These are phyloP conservation scores for Cataglyphis albicans DNA, from an alignment of 2,888 invertebrate species.

Conservation along the genomic window DNA sequence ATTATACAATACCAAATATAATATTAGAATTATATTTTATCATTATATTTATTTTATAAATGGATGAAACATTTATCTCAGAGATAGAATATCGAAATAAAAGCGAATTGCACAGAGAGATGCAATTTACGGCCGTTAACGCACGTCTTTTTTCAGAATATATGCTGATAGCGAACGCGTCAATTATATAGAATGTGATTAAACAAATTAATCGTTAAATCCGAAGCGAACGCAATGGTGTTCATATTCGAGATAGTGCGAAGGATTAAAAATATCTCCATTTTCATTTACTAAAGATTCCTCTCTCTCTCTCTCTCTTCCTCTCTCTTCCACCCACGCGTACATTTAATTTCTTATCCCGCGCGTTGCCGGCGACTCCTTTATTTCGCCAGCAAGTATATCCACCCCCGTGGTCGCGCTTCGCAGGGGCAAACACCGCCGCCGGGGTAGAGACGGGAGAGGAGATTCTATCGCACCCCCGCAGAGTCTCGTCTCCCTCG, in stretches of 20 bases:
- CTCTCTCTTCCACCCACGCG: slow-evolving; percentile 66
- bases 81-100: not conserved
- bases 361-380: slow-evolving; percentile 21
- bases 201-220: not conserved
- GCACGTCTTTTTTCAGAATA: not conserved
- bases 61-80: not conserved
- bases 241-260: not conserved
- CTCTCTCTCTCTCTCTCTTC: slow-evolving; percentile 17
- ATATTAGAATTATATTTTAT: slow-evolving; percentile 4
- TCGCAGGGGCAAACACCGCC: slow-evolving; percentile 39
- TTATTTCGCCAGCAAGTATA: slow-evolving; percentile 41
- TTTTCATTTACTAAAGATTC: slow-evolving; percentile 16
- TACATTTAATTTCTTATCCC: slow-evolving; percentile 39
- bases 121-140: not conserved
- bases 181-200: slow-evolving; percentile 5
- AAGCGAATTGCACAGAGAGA: not conserved
- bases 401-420: slow-evolving; percentile 18
- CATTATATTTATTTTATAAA: not conserved
- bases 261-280: slow-evolving; percentile 9
- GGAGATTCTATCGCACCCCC: slow-evolving; percentile 29
- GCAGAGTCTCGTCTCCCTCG: slow-evolving; percentile 33
- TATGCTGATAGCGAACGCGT: not conserved
- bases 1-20: not conserved
- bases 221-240: not conserved
- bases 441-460: not conserved